phyloP scores from a whole-genome alignment of 2,797 vertebrate genomes.

The Enteromius fasciolatus region DNA sequence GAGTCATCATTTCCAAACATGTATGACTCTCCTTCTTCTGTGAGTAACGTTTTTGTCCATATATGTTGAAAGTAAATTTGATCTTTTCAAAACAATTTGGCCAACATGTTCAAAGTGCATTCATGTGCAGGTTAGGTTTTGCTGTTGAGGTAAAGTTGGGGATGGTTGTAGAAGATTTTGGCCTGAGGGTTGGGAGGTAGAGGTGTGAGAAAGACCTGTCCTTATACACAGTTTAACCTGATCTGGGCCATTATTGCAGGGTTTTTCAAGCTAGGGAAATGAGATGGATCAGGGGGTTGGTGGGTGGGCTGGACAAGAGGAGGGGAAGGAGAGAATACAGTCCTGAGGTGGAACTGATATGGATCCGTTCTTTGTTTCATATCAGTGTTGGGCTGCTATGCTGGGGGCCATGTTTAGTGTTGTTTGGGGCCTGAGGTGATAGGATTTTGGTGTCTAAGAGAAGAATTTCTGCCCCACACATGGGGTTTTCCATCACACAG shows the following conservation, averaged over 20 bases:
- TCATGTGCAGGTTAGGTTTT: slow-evolving; percentile 35
- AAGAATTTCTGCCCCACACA: slow-evolving; percentile 7
- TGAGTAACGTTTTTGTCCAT: background rate
- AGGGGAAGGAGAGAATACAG: slow-evolving; percentile 32
- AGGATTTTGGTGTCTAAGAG: slow-evolving; percentile 29
- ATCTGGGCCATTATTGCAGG: slow-evolving; percentile 58
- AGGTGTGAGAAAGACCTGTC: slow-evolving; percentile 51
- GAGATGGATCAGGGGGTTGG: slow-evolving; percentile 56
- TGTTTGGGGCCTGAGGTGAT: slow-evolving; percentile 31
- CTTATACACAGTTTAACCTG: slow-evolving; percentile 67
- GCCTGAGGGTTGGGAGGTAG: slow-evolving; percentile 50
- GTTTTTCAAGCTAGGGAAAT: slow-evolving; percentile 59
- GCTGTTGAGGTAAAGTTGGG: slow-evolving; percentile 50
- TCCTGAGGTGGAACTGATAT: slow-evolving; percentile 60
- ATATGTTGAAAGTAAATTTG: background rate
- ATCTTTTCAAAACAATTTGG: no score
- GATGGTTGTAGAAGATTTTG: slow-evolving; percentile 59
- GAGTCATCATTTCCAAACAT: background rate
- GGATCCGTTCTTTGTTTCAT: slow-evolving; percentile 68
- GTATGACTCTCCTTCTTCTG: background rate
- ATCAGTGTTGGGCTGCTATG: slow-evolving; percentile 41
- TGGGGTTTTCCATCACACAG: slow-evolving; percentile 22
- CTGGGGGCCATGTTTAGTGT: slow-evolving; percentile 46
- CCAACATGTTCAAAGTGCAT: background rate
- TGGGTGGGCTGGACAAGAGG: slow-evolving; percentile 42